A percentile compares a stretch with the other conserved stretches of the same genome.
These are phyloP conservation scores for Siniperca chuatsi DNA, from an alignment of 2,113 vertebrate species.

Conservation along the genomic window DNA sequence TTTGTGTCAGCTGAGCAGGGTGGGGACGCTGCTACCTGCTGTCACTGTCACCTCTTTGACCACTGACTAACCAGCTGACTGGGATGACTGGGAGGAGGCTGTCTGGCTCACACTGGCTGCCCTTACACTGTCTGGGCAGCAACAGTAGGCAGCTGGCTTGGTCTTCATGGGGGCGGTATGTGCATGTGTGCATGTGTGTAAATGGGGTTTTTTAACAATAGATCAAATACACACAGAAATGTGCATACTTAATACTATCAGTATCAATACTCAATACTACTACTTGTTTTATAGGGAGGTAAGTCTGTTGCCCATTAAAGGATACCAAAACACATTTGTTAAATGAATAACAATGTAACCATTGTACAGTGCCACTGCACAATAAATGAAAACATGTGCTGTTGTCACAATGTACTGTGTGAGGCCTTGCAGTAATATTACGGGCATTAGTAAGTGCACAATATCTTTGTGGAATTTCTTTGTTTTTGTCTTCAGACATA, in stretches of 20 bases:
- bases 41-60: constrained; percentile 70
- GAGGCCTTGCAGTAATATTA: neutral
- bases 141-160: constrained; percentile 45
- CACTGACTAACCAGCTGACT: constrained; percentile 55
- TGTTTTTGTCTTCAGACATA: constrained; percentile 15
- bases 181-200: constrained; percentile 10
- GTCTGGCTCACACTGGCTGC: constrained; percentile 62
- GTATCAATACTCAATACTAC: neutral
- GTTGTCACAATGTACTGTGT: neutral
- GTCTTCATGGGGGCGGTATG: neutral
- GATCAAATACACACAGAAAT: neutral
- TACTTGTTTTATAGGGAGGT: neutral
- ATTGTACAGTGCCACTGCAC: neutral
- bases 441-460: neutral
- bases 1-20: constrained; percentile 49
- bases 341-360: neutral
- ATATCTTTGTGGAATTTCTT: neutral
- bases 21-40: constrained; percentile 58
- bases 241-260: neutral
- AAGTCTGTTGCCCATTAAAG: neutral
- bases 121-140: constrained; percentile 52
- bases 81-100: constrained; percentile 53
- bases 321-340: neutral
- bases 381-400: neutral
- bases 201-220: neutral